Evolutionary conservation across 2,888 invertebrate genomes (phyloP).

Genomic region (Dolichopus griseipennis): DNA sequence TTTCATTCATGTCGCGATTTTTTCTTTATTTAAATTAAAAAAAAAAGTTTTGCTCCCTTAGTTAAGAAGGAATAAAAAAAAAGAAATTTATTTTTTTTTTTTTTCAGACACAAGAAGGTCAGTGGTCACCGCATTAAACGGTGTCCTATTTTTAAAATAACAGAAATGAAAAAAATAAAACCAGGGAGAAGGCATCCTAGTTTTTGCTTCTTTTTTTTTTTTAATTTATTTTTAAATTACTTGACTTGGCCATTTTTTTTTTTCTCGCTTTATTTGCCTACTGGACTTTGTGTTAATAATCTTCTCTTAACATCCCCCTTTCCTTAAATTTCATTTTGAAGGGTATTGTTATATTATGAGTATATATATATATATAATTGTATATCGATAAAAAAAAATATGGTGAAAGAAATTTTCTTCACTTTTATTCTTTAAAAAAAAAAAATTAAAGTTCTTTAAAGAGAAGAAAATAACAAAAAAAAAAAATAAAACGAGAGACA

Average conservation of each 20-base stretch:
- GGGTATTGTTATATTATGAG: no score
- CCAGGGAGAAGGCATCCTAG: neutral
- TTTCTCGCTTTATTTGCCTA: neutral
- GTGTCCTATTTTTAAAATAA: constrained; percentile 5
- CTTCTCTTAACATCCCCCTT: no score
- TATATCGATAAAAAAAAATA: no score
- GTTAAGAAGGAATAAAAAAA: no score
- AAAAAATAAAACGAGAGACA: no score
- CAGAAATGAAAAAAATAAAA: no score
- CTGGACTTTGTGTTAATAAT: neutral
- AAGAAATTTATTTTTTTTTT: neutral
- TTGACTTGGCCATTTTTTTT: neutral
- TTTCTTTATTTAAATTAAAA: constrained; percentile 2
- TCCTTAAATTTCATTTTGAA: no score
- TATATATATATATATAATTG: no score
- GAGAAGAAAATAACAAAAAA: no score
- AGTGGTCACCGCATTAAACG: constrained; percentile 10
- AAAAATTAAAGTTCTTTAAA: no score
- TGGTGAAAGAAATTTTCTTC: no score
- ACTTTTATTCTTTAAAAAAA: no score
- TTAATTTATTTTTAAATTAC: neutral
- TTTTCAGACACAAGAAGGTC: constrained; percentile 12
- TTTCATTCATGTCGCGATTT: neutral
- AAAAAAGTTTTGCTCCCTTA: neutral
- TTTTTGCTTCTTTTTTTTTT: neutral